Base-by-base conservation (phyloP, 2,113 vertebrate species). In the Bombycilla garrulus region DNA sequence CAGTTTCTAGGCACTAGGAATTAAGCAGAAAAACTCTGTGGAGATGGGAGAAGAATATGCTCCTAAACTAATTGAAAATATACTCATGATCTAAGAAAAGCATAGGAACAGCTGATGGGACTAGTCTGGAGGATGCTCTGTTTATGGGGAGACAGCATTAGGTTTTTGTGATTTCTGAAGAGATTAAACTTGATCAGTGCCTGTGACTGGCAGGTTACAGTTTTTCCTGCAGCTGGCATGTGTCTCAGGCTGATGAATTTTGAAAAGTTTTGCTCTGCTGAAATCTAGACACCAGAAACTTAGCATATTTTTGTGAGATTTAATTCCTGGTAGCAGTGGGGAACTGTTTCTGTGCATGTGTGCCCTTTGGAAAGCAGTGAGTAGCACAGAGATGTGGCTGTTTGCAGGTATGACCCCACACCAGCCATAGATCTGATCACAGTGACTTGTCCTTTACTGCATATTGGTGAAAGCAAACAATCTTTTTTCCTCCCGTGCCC, bases 331-430 rank as follows among this genome's bases (percentile, higher is more conserved):
- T 16, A 28, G n/a, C 15, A 66, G 33, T 6, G 21, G 21, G 28
- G 57, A 35, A 23, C 62, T 36, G 56, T 16, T 65, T 73, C 44
- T 72, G 35, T 73, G 18, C 11, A 1, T 17, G 18, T 57, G n/a
- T 82, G 12, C 38, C 20, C 24, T 44, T 56, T 2, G 44, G 12
- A 51, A 71, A 33, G 38, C 18, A 42, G 20, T 6, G 35, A 54
- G 28, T 22, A 35, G n/a, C 0, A 1, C 25, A 23, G 25, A 11
- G 57, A 3, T 12, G 31, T 33, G 24, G 10, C 22, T 10, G 62
- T 26, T 81, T 25, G n/a, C 12, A 44, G 26, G 12, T 61, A 58
- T 73, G 45, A 61, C 28, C 33, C 23, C 15, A 15, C 16, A 10
- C 21, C 24, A 72, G 4, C 23, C 15, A 9, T 31, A 31, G 48